A percentile compares a stretch with the other conserved stretches of the same genome.
Evolutionary conservation across 2,888 invertebrate genomes (phyloP).

Genomic region (Lagria hirta): DNA sequence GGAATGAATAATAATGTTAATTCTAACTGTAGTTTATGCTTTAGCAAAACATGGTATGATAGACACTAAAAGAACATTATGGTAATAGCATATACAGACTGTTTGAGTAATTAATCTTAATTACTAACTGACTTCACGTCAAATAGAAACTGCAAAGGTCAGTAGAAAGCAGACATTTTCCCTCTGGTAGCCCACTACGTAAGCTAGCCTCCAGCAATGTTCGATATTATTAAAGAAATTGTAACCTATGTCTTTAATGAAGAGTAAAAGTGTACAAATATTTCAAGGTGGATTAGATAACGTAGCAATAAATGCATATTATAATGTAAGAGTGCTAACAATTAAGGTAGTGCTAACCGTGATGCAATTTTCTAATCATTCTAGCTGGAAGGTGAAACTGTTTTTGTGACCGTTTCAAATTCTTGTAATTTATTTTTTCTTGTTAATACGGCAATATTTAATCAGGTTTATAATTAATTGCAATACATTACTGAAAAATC

Average conservation of each 20-base stretch:
- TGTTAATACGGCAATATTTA: no score
- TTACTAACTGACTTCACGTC: constrained; percentile 3
- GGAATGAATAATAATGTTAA: no score
- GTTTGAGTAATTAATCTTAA: constrained; percentile 9
- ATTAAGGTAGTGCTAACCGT: constrained; percentile 9
- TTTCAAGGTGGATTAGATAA: constrained; percentile 17
- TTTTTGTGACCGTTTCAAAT: no score
- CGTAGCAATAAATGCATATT: constrained; percentile 13
- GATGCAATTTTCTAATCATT: no score
- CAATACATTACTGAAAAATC: no score
- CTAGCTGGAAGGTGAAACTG: no score
- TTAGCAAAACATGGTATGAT: no score
- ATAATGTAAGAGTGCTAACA: constrained; percentile 9
- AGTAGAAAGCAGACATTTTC: constrained; percentile 17
- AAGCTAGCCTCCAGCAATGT: constrained; percentile 5
- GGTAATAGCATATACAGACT: background rate
- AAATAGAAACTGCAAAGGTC: constrained; percentile 8
- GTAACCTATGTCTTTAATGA: constrained; percentile 13
- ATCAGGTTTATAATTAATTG: no score
- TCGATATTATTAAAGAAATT: constrained; percentile 22
- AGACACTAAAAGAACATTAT: no score
- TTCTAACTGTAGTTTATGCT: no score
- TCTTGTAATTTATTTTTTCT: no score
- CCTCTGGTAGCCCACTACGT: constrained; percentile 1
- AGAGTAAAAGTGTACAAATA: constrained; percentile 21